Evolutionary conservation across 2,888 invertebrate genomes (phyloP).

Genomic region (Pediacus dermestoides): DNA sequence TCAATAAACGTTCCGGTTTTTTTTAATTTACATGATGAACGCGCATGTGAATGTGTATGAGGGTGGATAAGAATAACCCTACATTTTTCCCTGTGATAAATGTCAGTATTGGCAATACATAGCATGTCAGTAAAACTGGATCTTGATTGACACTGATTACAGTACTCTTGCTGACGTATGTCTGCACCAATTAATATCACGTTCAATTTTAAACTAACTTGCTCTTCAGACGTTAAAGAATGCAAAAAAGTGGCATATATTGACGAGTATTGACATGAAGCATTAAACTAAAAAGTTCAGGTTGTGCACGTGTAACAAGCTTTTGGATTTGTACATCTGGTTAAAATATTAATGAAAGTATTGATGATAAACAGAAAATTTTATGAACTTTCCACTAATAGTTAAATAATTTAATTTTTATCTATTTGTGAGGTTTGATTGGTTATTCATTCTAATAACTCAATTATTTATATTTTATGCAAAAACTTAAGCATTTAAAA

Average conservation of each 20-base stretch:
- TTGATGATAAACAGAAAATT: too few relatives aligned
- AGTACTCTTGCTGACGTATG: constrained; percentile 28
- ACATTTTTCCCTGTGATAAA: constrained; percentile 31
- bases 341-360: too few relatives aligned
- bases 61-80: constrained; percentile 32
- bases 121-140: constrained; percentile 24
- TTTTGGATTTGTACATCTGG: too few relatives aligned
- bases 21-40: constrained; percentile 32
- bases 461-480: too few relatives aligned
- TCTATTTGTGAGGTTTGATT: too few relatives aligned
- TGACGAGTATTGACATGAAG: too few relatives aligned
- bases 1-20: constrained; percentile 30
- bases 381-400: too few relatives aligned
- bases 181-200: constrained; percentile 31
- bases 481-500: too few relatives aligned
- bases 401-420: too few relatives aligned
- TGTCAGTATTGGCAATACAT: constrained; percentile 31
- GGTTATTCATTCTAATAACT: too few relatives aligned
- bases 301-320: too few relatives aligned
- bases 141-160: constrained; percentile 40
- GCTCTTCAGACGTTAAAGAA: constrained; percentile 5
- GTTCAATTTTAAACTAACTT: constrained; percentile 11
- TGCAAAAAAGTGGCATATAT: not conserved
- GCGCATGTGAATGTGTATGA: constrained; percentile 13
- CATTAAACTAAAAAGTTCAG: too few relatives aligned